Evolutionary conservation across 2,113 vertebrate species (phyloP), one percentile per base, ranked within the genome.

Genomic region (Plestiodon gilberti): DNA sequence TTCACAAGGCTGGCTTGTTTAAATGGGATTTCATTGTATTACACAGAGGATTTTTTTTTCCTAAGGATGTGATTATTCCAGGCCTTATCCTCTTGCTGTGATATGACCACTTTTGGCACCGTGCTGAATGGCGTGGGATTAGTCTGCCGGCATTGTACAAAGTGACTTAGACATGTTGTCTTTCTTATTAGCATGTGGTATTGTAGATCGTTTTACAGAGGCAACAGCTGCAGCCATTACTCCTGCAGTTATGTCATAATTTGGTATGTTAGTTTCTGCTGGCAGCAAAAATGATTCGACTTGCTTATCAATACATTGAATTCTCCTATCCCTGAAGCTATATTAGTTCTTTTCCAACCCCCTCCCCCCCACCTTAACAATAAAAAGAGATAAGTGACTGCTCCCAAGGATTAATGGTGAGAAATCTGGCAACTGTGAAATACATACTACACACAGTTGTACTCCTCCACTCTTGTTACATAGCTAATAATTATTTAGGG

Each of bases 121-220:
- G 89, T 89, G 93, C 87, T 79, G 78, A 82, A 89, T 92, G 92
- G 93, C 90, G 81, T 61, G 89, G 92, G 95, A 96, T 95, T 95
- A 96, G 89, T 92, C 91, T 90, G 90, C 91, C 92, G 86, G 92
- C 89, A 75, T 88, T 43, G 48, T 94, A 90, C 93, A 94, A 93
- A 96, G 93, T 93, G 93, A 93, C 93, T 94, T 92, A 88, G 95
- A 95, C 92, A 93, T 69, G 71, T 92, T 89, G 89, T 94, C 87
- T 93, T 83, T 91, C 88, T 95, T 95, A 94, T 95, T 95, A 94
- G 93, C 88, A 91, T 84, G 89, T 94, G 93, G 90, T 87, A 91
- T 92, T 93, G 88, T 94, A 94, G 94, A 93, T 96, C 95, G 91
- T 82, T 93, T 96, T 96, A 96, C 95, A 94, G 96, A 96, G 90